Percentiles rank a stretch among this genome's conserved stretches.
Evolutionary conservation across 2,888 invertebrate species (phyloP).

Genomic region (Xylota sylvarum): DNA sequence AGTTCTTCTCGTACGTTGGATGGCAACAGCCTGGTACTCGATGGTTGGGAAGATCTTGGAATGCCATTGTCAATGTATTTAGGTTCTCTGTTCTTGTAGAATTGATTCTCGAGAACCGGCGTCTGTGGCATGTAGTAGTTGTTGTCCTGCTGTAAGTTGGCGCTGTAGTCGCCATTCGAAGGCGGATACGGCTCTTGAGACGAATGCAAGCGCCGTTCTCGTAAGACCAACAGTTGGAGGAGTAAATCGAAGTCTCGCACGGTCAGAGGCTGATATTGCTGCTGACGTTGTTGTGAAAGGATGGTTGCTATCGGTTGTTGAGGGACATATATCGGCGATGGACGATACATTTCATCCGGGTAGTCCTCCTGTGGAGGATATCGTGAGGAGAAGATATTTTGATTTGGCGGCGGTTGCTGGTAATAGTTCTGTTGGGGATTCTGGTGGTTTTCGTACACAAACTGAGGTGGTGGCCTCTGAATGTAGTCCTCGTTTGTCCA

Average conservation of each 20-base stretch:
- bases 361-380: conserved; percentile 79
- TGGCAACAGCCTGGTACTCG: conserved; percentile 84
- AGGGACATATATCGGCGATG: conserved; percentile 80
- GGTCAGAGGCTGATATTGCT: conserved; percentile 88
- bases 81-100: conserved; percentile 73
- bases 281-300: conserved; percentile 23
- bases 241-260: conserved; percentile 89
- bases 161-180: conserved; percentile 48
- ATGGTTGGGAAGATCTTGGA: conserved; percentile 78
- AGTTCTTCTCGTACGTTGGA: conserved; percentile 90
- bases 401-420: conserved; percentile 8
- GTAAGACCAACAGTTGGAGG: conserved; percentile 88
- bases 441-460: conserved; percentile 52
- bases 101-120: conserved; percentile 68
- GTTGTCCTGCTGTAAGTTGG: conserved; percentile 22
- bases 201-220: conserved; percentile 87
- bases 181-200: conserved; percentile 78
- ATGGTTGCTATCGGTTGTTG: conserved; percentile 16
- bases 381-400: conserved; percentile 32
- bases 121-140: conserved; percentile 53
- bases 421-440: conserved; percentile 43
- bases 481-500: conserved; percentile 48
- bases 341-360: conserved; percentile 81
- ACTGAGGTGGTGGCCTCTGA: conserved; percentile 18
- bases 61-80: conserved; percentile 84